These are phyloP conservation scores for Leptothorax acervorum DNA, from an alignment of 2,888 invertebrate species.

Conservation along the genomic window DNA sequence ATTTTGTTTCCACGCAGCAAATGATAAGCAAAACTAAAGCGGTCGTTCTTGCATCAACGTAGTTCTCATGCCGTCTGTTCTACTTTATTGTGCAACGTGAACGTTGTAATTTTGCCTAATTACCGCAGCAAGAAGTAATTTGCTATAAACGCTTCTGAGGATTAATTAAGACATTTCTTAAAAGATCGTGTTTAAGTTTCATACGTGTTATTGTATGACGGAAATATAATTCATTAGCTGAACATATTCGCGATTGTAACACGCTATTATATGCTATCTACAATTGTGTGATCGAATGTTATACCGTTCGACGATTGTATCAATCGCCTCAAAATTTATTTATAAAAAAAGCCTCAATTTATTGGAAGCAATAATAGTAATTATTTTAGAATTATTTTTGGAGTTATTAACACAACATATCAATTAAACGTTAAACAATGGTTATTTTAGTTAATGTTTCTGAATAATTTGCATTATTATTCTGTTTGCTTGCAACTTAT, in stretches of 20 bases:
- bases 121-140: constrained; percentile 72
- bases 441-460: not conserved
- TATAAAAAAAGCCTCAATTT: not conserved
- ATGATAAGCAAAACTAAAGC: constrained; percentile 72
- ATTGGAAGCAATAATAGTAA: not conserved
- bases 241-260: constrained; percentile 31
- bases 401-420: not conserved
- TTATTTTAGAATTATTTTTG: not conserved
- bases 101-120: constrained; percentile 74
- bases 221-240: constrained; percentile 45
- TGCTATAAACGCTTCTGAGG: constrained; percentile 73
- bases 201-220: constrained; percentile 39
- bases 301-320: constrained; percentile 11
- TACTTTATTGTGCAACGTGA: constrained; percentile 74
- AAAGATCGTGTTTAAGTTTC: constrained; percentile 69
- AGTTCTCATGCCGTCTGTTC: constrained; percentile 70
- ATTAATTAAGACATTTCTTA: constrained; percentile 76
- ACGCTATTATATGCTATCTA: not conserved
- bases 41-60: constrained; percentile 59
- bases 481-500: not conserved
- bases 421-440: not conserved
- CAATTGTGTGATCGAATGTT: not conserved
- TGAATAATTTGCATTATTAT: not conserved
- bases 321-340: not conserved
- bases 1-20: constrained; percentile 60